Base-by-base conservation (phyloP, 2,888 invertebrate genomes). In the Imbricaverruca yamaguchii region DNA sequence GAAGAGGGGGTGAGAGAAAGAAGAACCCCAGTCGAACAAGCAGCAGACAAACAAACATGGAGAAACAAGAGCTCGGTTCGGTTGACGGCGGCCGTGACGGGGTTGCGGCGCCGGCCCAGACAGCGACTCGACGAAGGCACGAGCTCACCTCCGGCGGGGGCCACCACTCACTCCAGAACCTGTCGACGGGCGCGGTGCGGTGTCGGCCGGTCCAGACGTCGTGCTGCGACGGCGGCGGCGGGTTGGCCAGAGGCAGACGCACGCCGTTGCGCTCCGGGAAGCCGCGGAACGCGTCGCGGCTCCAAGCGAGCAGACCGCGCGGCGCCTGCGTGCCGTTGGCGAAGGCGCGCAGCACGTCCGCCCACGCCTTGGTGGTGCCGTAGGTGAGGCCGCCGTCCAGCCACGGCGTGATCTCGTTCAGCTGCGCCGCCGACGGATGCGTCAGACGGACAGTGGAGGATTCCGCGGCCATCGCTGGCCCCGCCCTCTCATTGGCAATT, bases 361-460 rank as follows among this genome's bases (percentile, higher is more conserved):
- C 87, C 90, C 91, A 91, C 69, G 89, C 89, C 85, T 90, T 90
- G 13, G 89, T 88, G 0, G 89, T 89, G 1, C 91, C 91, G 85
- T 91, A 91, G 82, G 90, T 88, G n/a, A 90, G 86, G 18, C 90
- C 90, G 3, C 91, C 91, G 85, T 91, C 91, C 78, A 91, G 86
- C 86, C 88, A 91, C 0, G 91, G 90, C 11, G 91, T 91, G 81
- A 91, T 90, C 86, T 90, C 90, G 85, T 91, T 91, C 80, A 90
- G 84, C 90, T 91, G 84, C 8, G n/a, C n/a, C n/a, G n/a, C n/a
- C n/a, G n/a, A n/a, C n/a, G 82, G 82, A n/a, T n/a, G n/a, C n/a
- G n/a, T n/a, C n/a, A n/a, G n/a, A n/a, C n/a, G n/a, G n/a, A n/a
- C n/a, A n/a, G n/a, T n/a, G n/a, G n/a, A n/a, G n/a, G n/a, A n/a